Base-by-base conservation (phyloP, 2,888 invertebrate genomes). In the Caenorhabditis uteleia region DNA sequence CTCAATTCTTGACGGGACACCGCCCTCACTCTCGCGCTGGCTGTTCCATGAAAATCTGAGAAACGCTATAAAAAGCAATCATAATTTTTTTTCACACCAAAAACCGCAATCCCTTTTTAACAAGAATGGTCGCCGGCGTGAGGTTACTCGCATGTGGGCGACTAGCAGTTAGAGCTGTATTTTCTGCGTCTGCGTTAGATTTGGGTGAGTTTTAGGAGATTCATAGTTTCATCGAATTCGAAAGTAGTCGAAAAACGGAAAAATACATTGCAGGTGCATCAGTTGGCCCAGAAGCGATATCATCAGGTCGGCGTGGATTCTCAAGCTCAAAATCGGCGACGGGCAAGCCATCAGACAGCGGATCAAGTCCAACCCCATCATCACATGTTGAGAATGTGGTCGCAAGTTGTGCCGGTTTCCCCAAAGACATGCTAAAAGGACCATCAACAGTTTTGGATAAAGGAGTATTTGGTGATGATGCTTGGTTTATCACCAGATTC, bases 401-500 rank as follows among this genome's bases (percentile, higher is more conserved):
- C 34, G 74, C 78, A 2, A 70, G 76, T 39, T 77, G 77, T 57
- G 80, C 81, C 21, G 81, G 81, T 8, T 80, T 81, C 59, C 76
- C 81, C 1, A 81, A 81, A 48, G 72, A 72, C 34, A 70, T 80
- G 62, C 61, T 70, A n/a, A 68, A 69, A 48, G 77, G 75, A 20
- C 75, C 80, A 4, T 77, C 82, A 8, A 77, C 80, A 2, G 79
- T 82, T 16, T 71, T 82, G 18, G 84, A 84, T 60, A 84, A 84
- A 65, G 93, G 94, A 84, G 92, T 93, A 84, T 95, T 92, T 85
- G 95, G 97, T 68, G 97, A 97, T 86, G 95, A 97, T 87, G 94
- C 95, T 59, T 97, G 93, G 91, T 95, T 97, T 86, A 87, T 88
- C 67, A 88, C 90, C 5, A 88, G 88, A 83, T 88, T 89, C 83